Evolutionary conservation across 1,140 invertebrate genomes (phyloP), one percentile per base, ranked within the genome.

Genomic region (Drosophila equinoxialis): DNA sequence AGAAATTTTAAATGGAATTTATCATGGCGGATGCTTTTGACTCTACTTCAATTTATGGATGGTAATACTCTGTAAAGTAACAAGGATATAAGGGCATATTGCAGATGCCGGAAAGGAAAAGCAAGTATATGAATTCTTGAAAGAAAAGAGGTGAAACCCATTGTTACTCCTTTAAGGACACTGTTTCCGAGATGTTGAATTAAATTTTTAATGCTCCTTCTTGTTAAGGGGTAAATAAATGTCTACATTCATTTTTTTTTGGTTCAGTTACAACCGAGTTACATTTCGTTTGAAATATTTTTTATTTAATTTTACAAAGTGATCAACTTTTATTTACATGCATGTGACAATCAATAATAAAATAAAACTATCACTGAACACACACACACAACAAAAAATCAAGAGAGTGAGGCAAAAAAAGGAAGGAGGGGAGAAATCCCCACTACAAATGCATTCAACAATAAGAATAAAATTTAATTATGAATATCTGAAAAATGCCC

Each of bases 391-490:
- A 55, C 13, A 65, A 72, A 67, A 61, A 65, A 11, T 37, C 7
- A 11, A 11, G 8, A 37, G 35, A 37, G 35, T 37, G 35, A 11
- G 63, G 61, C 59, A 64, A 68, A 62, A 23, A 65, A 77, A 8
- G 2, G 20, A 10, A 7, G 6, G 7, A 5, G 14, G 14, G 17
- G 30, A 57, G 33, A 33, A 33, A 26, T 26, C 26, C 26, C 11
- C 10, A 45, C 48, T 48, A 17, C 45, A 68, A 69, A 76, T 39
- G 26, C 59, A 33, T 45, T 64, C 60, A 39, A 75, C 68, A 78
- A 55, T 35, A 64, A 35, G 59, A 68, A 66, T 75, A 60, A 57
- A 77, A 81, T 81, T 81, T 63, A 78, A 79, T 78, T 81, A 82
- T 74, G 26, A 73, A 78, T 70, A 74, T 68, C 74, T 61, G 69